phyloP scores from a whole-genome alignment of 2,113 vertebrate species.

The Channa maculata region DNA sequence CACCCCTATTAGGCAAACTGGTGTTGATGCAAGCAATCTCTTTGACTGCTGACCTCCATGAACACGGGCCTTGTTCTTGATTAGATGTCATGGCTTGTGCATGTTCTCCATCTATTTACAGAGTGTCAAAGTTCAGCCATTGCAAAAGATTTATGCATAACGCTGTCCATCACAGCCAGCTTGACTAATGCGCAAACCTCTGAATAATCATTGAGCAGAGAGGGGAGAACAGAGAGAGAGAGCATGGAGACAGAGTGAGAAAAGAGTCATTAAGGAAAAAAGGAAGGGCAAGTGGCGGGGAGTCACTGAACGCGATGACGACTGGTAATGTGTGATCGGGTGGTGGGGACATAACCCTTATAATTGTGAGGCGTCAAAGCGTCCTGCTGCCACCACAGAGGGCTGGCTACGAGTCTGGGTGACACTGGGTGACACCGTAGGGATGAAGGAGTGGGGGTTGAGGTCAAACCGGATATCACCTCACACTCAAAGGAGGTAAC shows the following conservation, averaged over 20 bases:
- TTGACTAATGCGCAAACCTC: slow-evolving; percentile 60
- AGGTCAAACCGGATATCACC: slow-evolving; percentile 65
- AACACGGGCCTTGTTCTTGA: slow-evolving; percentile 40
- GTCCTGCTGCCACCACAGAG: slow-evolving; percentile 74
- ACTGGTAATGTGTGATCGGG: slow-evolving; percentile 74
- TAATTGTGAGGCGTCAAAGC: slow-evolving; percentile 74
- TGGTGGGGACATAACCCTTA: slow-evolving; percentile 70
- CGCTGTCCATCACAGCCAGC: slow-evolving; percentile 64
- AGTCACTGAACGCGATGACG: slow-evolving; percentile 50
- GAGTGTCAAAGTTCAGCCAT: slow-evolving; percentile 64
- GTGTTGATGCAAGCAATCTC: slow-evolving; percentile 46
- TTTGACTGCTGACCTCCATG: slow-evolving; percentile 57
- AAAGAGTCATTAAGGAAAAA: slow-evolving; percentile 29
- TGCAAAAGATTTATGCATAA: slow-evolving; percentile 69
- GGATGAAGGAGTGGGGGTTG: slow-evolving; percentile 28
- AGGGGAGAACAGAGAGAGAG: slow-evolving; percentile 4
- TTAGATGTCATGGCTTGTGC: slow-evolving; percentile 52
- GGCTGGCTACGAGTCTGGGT: slow-evolving; percentile 54
- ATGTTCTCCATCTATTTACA: slow-evolving; percentile 68
- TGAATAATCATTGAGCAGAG: slow-evolving; percentile 61
- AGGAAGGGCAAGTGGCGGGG: slow-evolving; percentile 44
- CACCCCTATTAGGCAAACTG: slow-evolving; percentile 51
- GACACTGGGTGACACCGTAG: slow-evolving; percentile 46
- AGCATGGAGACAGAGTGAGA: slow-evolving; percentile 26
- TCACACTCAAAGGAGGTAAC: slow-evolving; percentile 54